Percentiles rank a stretch among this genome's conserved stretches.
Evolutionary conservation across 2,113 vertebrate species (phyloP).

Genomic region (Onychostruthus taczanowskii): DNA sequence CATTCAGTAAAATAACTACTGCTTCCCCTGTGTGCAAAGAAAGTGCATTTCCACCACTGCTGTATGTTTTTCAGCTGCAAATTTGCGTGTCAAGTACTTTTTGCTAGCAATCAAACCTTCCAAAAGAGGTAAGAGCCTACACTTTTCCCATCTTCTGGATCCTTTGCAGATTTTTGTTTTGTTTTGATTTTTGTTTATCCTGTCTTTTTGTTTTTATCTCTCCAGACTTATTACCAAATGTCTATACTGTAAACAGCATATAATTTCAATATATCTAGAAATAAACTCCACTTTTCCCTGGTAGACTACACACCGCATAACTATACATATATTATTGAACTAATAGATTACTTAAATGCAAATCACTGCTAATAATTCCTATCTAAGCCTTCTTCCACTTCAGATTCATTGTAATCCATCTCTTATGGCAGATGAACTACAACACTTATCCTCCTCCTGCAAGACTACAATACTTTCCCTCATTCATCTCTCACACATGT

Average conservation of each 20-base stretch:
- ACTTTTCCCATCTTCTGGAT: not conserved
- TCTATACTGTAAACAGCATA: not conserved
- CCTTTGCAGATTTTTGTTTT: not conserved
- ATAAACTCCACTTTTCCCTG: conserved; percentile 9
- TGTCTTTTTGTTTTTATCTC: not conserved
- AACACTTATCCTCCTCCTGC: conserved; percentile 53
- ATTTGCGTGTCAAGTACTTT: not conserved
- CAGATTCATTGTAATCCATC: conserved; percentile 60
- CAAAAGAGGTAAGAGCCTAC: not conserved
- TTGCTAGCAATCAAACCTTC: not conserved
- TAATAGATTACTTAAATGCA: conserved; percentile 65
- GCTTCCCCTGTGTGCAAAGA: not conserved
- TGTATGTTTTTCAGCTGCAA: not conserved
- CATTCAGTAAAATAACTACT: not conserved
- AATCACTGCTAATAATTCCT: conserved; percentile 62
- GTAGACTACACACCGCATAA: conserved; percentile 5
- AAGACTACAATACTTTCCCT: conserved; percentile 46
- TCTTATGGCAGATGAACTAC: conserved; percentile 56
- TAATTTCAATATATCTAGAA: conserved; percentile 35
- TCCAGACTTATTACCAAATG: not conserved
- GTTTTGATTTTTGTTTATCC: not conserved
- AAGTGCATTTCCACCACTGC: not conserved
- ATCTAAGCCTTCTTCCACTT: conserved; percentile 56
- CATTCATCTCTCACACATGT: conserved; percentile 58
- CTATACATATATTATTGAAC: not conserved